These are phyloP conservation scores for Ceyx erithaca DNA, from an alignment of 2,797 vertebrate genomes.

Conservation along the genomic window DNA sequence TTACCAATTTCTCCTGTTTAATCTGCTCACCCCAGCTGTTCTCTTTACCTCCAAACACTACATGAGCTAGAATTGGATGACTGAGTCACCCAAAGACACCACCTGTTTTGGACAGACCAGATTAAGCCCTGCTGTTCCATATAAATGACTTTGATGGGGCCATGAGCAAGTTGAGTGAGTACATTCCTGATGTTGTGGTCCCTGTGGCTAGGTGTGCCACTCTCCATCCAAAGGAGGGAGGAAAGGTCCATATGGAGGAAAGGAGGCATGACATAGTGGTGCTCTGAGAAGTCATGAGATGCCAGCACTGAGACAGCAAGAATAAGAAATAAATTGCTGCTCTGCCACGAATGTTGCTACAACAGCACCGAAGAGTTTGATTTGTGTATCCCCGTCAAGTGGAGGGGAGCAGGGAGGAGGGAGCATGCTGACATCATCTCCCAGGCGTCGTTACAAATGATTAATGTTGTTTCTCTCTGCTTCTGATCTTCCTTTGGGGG, in stretches of 20 bases:
- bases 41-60: neutral
- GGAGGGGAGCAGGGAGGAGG: neutral
- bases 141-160: accelerated
- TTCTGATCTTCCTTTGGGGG: constrained; percentile 3
- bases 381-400: neutral
- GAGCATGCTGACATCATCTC: neutral
- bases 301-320: neutral
- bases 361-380: accelerated
- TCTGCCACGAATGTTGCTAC: neutral
- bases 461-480: neutral
- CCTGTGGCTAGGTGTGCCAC: accelerated
- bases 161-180: accelerated
- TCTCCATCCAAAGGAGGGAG: neutral
- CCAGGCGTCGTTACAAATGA: neutral
- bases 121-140: neutral
- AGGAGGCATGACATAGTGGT: neutral
- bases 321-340: neutral
- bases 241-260: accelerated
- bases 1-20: neutral
- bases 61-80: neutral
- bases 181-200: neutral
- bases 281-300: neutral
- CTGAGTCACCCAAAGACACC: neutral
- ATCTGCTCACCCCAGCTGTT: neutral
- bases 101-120: neutral